Base-by-base conservation (phyloP, 1,140 invertebrate genomes). In the Nasonia vitripennis region DNA sequence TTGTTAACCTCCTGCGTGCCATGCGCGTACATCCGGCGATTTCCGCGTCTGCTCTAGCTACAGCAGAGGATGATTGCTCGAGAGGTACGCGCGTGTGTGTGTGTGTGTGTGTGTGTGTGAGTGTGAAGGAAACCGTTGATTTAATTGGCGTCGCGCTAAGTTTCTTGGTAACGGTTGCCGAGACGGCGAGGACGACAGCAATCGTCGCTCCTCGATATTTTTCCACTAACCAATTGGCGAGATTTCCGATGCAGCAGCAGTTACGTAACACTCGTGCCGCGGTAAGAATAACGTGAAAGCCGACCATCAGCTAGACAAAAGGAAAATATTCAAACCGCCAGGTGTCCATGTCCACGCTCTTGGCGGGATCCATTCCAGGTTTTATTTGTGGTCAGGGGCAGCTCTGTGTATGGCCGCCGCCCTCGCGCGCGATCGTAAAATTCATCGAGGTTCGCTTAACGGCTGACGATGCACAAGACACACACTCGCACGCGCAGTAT, bases 401-500 rank as follows among this genome's bases (percentile, higher is more conserved):
- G 37, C 34, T 12, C 37, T 2, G 10, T 37, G 5, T 37, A 37
- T 4, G 34, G 68, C 55, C n/a, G 73, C 20, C 0, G 71, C 31
- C 14, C 62, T 14, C 9, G 48, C 27, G 37, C n/a, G 55, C 37
- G 73, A 83, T 83, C 82, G 82, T 83, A 83, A 83, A 83, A 71
- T 78, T 84, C 48, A 77, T 55, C 67, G 62, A 41, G 77, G 34
- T 71, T 78, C 75, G 67, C 51, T 84, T 79, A 84, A 78, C 67
- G 77, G 45, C 34, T 78, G 45, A 78, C 62, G 67, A 79, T 71
- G 67, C 67, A 51, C 34, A 71, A n/a, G 31, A 78, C 0, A 45
- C 34, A 37, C 34, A 37, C 34, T 3, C 34, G 4, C 34, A 0
- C 34, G 34, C 34, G 2, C 34, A 4, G 17, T 48, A 79, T 79